Evolutionary conservation across 2,113 vertebrate species (phyloP).

Genomic region (Callocephalon fimbriatum): DNA sequence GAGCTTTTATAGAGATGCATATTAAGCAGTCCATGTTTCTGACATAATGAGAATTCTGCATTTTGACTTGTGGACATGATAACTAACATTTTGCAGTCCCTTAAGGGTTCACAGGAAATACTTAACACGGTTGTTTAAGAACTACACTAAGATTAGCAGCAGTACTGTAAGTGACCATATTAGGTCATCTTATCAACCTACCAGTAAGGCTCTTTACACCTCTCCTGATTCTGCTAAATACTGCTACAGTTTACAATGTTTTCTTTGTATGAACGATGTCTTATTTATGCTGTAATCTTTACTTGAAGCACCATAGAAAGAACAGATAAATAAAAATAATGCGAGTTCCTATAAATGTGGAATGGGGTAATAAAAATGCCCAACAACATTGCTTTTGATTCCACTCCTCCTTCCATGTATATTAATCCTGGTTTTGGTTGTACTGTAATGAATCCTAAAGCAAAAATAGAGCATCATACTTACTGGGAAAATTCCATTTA

Average conservation of each 20-base stretch:
- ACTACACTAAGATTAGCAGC: not conserved
- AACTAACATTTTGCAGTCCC: not conserved
- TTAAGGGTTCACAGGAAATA: not conserved
- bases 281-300: not conserved
- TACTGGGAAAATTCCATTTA: slow-evolving; percentile 94
- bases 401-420: not conserved
- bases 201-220: not conserved
- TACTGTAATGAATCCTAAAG: not conserved
- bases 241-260: not conserved
- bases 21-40: not conserved
- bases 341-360: not conserved
- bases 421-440: not conserved
- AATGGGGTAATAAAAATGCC: not conserved
- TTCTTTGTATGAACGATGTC: not conserved
- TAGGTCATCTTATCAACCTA: not conserved
- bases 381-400: not conserved
- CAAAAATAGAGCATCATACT: slow-evolving; percentile 46
- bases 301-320: not conserved
- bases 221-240: not conserved
- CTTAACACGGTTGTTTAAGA: not conserved
- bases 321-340: not conserved
- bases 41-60: not conserved
- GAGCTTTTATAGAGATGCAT: not conserved
- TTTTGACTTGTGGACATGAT: not conserved
- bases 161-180: not conserved